A percentile compares a stretch with the other conserved stretches of the same genome.
Conservation (phyloP, 2,888 invertebrate species). For the Trachelus stipa region DNA sequence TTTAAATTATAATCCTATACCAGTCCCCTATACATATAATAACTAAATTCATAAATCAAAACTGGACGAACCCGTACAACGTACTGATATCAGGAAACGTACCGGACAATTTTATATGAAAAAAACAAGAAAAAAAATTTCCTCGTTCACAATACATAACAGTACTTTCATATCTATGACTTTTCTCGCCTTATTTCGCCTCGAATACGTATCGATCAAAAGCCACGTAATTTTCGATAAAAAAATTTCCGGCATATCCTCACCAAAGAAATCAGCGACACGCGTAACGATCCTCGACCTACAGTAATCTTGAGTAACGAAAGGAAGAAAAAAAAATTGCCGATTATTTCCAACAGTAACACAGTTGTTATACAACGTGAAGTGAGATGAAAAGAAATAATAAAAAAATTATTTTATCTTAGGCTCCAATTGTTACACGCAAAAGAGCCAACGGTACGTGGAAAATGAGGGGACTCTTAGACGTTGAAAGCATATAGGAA, state of each 20-base stretch:
- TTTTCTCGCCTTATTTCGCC: not conserved
- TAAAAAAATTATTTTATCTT: no score
- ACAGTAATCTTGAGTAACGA: not conserved
- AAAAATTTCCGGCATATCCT: not conserved
- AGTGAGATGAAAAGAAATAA: no score
- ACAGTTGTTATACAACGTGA: not conserved
- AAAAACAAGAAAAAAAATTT: not conserved
- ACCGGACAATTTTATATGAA: not conserved
- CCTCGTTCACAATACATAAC: not conserved
- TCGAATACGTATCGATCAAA: not conserved
- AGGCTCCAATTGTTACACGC: no score
- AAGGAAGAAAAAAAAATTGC: not conserved
- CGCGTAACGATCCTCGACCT: not conserved
- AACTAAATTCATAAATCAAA: not conserved
- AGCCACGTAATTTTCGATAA: not conserved
- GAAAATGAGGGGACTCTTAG: not conserved
- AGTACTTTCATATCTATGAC: not conserved
- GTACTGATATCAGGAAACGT: not conserved
- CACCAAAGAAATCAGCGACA: not conserved
- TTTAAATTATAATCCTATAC: no score
- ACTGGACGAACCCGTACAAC: not conserved
- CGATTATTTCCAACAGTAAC: not conserved
- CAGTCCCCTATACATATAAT: fast-evolving
- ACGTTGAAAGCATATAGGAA: not conserved
- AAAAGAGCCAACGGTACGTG: no score